phyloP scores from a whole-genome alignment of 2,797 vertebrate species.

The Anguilla anguilla region DNA sequence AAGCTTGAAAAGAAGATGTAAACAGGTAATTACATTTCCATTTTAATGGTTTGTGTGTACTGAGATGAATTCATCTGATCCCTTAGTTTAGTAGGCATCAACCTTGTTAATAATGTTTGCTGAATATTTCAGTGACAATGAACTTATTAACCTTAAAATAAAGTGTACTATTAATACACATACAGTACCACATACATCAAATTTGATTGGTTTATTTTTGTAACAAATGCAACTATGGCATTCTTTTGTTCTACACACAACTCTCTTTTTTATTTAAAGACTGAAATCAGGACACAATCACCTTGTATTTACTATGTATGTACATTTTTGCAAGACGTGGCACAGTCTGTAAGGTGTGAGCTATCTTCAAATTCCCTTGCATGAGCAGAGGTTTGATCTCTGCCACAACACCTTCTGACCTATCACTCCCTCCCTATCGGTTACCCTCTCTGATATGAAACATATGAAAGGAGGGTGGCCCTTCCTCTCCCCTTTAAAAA shows the following conservation, averaged over 20 bases:
- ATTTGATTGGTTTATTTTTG: not conserved
- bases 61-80: not conserved
- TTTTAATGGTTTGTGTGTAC: not conserved
- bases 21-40: constrained; percentile 28
- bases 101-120: not conserved
- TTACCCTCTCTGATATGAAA: not conserved
- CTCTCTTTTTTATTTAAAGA: too few relatives aligned
- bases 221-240: not conserved
- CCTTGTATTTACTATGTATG: not conserved
- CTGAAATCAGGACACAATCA: not conserved
- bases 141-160: not conserved
- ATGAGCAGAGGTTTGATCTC: not conserved
- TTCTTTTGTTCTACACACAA: not conserved
- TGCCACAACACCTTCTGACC: not conserved
- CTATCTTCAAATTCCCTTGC: not conserved
- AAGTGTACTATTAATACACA: not conserved
- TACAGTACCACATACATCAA: not conserved
- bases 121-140: not conserved
- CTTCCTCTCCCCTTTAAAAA: too few relatives aligned
- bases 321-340: not conserved
- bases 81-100: not conserved
- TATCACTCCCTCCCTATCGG: not conserved
- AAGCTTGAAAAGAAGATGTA: constrained; percentile 5
- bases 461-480: not conserved
- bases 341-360: not conserved